phyloP scores from a whole-genome alignment of 2,797 vertebrate species.

The Labeo calbasu region DNA sequence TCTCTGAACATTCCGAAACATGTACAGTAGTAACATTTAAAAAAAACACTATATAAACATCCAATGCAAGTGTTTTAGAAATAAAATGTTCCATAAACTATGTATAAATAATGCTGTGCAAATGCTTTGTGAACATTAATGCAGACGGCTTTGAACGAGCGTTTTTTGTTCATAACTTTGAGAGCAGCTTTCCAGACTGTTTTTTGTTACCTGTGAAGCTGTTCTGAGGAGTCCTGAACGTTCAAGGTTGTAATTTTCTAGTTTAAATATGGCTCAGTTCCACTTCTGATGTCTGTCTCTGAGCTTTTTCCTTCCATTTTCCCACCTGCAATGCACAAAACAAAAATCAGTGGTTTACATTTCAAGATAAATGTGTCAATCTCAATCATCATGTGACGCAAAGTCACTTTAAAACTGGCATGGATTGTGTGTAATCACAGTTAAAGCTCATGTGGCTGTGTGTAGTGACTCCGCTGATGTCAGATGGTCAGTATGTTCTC shows the following conservation, averaged over 20 bases:
- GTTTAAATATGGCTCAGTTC: background rate
- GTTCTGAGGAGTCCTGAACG: background rate
- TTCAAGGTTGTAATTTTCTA: background rate
- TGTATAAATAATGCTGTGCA: background rate
- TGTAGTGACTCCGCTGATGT: slow-evolving; percentile 51
- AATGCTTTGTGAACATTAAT: background rate
- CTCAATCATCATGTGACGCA: background rate
- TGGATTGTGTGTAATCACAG: background rate
- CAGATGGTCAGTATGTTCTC: slow-evolving; percentile 76
- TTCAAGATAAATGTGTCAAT: background rate
- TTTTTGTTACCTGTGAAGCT: background rate
- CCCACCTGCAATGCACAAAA: background rate
- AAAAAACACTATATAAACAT: background rate
- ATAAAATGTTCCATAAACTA: too few relatives aligned
- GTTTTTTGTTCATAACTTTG: background rate
- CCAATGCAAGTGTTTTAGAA: background rate
- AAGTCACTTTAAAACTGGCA: background rate
- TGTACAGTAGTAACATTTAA: background rate
- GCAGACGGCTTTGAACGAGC: background rate
- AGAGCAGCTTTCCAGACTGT: background rate
- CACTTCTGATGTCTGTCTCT: background rate
- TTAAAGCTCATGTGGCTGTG: slow-evolving; percentile 5
- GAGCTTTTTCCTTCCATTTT: background rate
- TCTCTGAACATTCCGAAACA: background rate
- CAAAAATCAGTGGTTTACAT: background rate